Evolutionary conservation across 2,797 vertebrate genomes (phyloP), one percentile per base, ranked within the genome.

Genomic region (Danio jaintianensis): DNA sequence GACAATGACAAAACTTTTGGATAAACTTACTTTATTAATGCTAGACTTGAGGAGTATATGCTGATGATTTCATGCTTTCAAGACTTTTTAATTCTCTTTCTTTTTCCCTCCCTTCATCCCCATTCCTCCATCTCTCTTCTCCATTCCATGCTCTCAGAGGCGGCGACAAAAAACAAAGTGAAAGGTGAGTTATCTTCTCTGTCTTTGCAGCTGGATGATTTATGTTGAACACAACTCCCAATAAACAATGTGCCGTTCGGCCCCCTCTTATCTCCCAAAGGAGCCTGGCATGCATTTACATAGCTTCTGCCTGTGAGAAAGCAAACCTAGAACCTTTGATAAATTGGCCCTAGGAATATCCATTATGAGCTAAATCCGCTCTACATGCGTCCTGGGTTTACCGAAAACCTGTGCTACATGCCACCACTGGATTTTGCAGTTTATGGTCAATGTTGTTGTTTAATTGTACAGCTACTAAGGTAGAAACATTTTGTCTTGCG

Each of bases 91-190:
- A 93, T 29, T 95, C 90, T 91, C 90, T 91, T 84, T 94, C 91
- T 67, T 91, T 93, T 85, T 89, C 90, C 93, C 90, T 91, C 90
- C 72, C 92, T 93, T 88, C 88, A 90, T 92, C 90, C 93, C 88
- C 83, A 69, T 78, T 7, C 75, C 89, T 91, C 55, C 56, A 62
- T 77, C 94, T 95, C 89, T 91, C 93, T 94, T 52, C 92, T 86
- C 83, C 83, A 83, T 85, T 90, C 93, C 89, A 91, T 87, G 89
- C 90, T 93, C 91, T 93, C 96, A 98, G 97, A 96, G 91, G 95
- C 95, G 92, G 96, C 95, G 90, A 95, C 95, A 89, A 99, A 97
- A 96, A 98, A 85, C 95, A 98, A 96, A 97, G 89, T 86, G 82
- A 98, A 96, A 98, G 97, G 98, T 98, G 95, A 98, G 97, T 96